phyloP scores from a whole-genome alignment of 2,888 invertebrate genomes.

The Drosophila neotestacea region DNA sequence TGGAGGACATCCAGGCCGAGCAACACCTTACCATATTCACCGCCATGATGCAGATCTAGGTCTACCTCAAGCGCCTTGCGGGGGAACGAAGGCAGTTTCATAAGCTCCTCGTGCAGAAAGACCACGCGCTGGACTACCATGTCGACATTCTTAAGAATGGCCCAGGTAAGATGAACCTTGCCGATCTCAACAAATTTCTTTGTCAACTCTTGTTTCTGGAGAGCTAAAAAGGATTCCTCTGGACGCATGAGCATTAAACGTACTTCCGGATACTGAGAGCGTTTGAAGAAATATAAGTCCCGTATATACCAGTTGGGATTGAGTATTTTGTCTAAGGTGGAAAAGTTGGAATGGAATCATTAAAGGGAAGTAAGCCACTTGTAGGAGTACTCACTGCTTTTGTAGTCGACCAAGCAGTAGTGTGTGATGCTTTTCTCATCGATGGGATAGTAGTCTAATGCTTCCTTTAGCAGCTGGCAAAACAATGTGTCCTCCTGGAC shows the following conservation, averaged over 20 bases:
- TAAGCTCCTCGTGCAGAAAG: conserved; percentile 98
- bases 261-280: conserved; percentile 98
- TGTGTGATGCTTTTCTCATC: conserved; percentile 94
- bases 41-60: conserved; percentile 95
- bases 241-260: conserved; percentile 97
- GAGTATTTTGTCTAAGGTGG: conserved; percentile 94
- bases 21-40: conserved; percentile 94
- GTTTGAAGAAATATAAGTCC: conserved; percentile 97
- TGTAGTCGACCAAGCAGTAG: conserved; percentile 98
- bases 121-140: conserved; percentile 99
- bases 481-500: conserved; percentile 99
- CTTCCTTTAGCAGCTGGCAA: conserved; percentile 96
- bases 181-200: conserved; percentile 99
- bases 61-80: conserved; percentile 99
- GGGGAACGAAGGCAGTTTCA: conserved; percentile 99
- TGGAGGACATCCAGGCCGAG: conserved; percentile 97
- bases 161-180: conserved; percentile 96
- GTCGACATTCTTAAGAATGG: conserved; percentile 95
- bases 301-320: conserved; percentile 97
- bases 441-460: conserved; percentile 98
- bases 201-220: conserved; percentile 95
- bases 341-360: not conserved
- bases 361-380: not conserved
- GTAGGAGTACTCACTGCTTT: conserved; percentile 92
- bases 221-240: conserved; percentile 94